These are phyloP conservation scores for Nephila pilipes DNA, from an alignment of 1,140 invertebrate genomes.

Conservation along the genomic window DNA sequence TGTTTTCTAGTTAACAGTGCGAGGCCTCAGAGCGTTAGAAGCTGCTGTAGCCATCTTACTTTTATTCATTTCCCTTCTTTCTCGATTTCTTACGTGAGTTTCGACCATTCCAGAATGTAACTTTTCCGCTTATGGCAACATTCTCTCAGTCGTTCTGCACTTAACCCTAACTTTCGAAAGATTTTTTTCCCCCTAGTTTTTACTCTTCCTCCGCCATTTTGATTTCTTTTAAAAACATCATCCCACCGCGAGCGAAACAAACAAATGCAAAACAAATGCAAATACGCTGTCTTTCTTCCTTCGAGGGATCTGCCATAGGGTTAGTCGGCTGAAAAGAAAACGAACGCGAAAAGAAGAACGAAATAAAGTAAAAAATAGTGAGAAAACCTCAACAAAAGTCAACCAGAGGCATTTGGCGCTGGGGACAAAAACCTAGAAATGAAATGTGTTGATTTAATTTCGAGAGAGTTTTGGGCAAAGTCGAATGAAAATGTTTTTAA, in stretches of 20 bases:
- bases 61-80: background rate
- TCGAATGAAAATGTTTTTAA: slow-evolving; percentile 27
- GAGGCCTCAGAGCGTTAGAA: background rate
- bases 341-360: background rate
- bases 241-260: background rate
- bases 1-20: background rate
- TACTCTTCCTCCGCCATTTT: background rate
- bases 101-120: background rate
- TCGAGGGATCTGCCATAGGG: background rate
- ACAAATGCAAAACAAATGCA: slow-evolving; percentile 34
- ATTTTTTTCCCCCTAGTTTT: background rate
- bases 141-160: background rate
- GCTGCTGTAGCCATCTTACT: background rate
- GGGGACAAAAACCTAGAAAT: background rate
- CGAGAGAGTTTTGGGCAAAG: background rate
- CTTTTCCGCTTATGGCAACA: slow-evolving; percentile 34
- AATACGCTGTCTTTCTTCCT: background rate
- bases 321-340: background rate
- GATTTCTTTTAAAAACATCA: slow-evolving; percentile 32
- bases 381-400: background rate
- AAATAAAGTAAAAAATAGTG: background rate
- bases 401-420: background rate
- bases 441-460: slow-evolving; percentile 36
- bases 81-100: background rate
- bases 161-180: background rate